These are phyloP conservation scores for Hecatera dysodea DNA, from an alignment of 2,888 invertebrate genomes.

Conservation along the genomic window DNA sequence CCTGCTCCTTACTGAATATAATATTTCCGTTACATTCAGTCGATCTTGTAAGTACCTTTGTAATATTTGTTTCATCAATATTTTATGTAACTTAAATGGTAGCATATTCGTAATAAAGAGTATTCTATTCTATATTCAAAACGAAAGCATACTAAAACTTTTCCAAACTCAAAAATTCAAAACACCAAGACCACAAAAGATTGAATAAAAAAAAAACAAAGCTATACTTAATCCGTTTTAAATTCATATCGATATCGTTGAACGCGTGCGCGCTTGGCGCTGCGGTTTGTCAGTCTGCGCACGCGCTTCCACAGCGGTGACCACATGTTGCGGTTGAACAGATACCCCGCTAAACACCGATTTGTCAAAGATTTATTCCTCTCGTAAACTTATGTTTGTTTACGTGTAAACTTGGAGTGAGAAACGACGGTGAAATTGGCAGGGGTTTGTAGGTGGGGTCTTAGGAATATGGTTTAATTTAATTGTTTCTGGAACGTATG, in stretches of 20 bases:
- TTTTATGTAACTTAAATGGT: too few relatives aligned
- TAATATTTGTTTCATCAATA: too few relatives aligned
- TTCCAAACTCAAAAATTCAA: not conserved
- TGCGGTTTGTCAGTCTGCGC: constrained; percentile 79
- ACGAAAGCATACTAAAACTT: not conserved
- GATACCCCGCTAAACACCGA: constrained; percentile 54
- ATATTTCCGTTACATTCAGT: too few relatives aligned
- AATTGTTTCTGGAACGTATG: constrained; percentile 32
- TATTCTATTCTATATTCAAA: not conserved
- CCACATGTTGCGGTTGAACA: constrained; percentile 61
- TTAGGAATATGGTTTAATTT: constrained; percentile 31
- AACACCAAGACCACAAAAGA: constrained; percentile 47
- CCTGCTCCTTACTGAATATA: too few relatives aligned
- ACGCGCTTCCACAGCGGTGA: constrained; percentile 74
- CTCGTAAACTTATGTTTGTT: constrained; percentile 51
- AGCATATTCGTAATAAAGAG: too few relatives aligned
- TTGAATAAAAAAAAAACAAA: constrained; percentile 57
- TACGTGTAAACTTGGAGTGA: constrained; percentile 41
- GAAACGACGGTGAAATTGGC: constrained; percentile 46
- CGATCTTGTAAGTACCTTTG: too few relatives aligned
- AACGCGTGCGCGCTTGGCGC: constrained; percentile 83
- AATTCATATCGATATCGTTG: constrained; percentile 85
- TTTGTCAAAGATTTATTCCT: constrained; percentile 59
- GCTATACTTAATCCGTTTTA: constrained; percentile 85
- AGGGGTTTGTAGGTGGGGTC: constrained; percentile 11